Conservation (phyloP, 2,113 vertebrate species). For the Crotalus horridus region DNA sequence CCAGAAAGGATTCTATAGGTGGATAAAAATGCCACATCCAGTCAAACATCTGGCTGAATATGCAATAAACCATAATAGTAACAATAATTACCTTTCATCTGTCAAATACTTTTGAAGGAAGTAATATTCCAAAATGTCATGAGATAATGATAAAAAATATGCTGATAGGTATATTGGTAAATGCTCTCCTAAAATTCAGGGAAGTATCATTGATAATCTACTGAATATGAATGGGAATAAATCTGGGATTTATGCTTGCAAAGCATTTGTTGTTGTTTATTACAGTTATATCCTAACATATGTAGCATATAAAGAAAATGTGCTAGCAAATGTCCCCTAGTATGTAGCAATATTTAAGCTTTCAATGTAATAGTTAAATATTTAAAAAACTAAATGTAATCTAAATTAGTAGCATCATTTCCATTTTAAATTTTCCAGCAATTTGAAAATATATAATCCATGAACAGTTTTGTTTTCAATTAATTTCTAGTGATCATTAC, state of each 20-base stretch:
- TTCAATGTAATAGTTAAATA: neutral
- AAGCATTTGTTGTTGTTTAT: neutral
- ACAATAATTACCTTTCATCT: neutral
- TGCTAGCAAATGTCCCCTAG: neutral
- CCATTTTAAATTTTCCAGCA: slow-evolving; percentile 9
- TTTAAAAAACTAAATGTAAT: neutral
- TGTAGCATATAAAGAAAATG: neutral
- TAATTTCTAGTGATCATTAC: neutral
- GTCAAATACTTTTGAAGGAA: neutral
- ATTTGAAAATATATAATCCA: slow-evolving; percentile 38
- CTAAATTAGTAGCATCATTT: neutral
- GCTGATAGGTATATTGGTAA: neutral
- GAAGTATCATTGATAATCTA: neutral
- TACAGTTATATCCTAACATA: neutral
- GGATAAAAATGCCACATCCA: neutral
- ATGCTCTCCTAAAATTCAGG: neutral
- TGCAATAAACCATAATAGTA: neutral
- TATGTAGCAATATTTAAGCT: neutral
- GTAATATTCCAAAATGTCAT: neutral
- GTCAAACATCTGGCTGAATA: neutral
- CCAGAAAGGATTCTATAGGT: neutral
- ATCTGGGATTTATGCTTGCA: neutral
- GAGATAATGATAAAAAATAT: neutral
- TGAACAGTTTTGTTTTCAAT: slow-evolving; percentile 16
- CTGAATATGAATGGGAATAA: neutral